phyloP scores from a whole-genome alignment of 1,140 invertebrate species.

The Rhopalosiphum maidis region DNA sequence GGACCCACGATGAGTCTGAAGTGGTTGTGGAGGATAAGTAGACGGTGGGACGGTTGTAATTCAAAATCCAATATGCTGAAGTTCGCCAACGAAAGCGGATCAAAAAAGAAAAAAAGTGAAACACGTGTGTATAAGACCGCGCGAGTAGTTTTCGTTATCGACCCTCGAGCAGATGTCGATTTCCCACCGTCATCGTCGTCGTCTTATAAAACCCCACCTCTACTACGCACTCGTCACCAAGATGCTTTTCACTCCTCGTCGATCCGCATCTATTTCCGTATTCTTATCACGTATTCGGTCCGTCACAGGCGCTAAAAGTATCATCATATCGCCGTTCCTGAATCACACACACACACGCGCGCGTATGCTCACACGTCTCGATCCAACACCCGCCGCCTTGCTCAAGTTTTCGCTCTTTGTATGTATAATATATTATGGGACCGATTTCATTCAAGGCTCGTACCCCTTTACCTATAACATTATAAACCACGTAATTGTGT shows the following conservation, averaged over 20 bases:
- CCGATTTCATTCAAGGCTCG: conserved; percentile 34
- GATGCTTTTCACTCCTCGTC: neutral
- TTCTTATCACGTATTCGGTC: conserved; percentile 44
- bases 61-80: neutral
- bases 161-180: conserved; percentile 47
- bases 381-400: neutral
- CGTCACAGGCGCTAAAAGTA: conserved; percentile 51
- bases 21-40: too few relatives aligned
- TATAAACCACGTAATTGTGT: conserved; percentile 23
- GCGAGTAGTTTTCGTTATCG: conserved; percentile 28
- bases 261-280: neutral
- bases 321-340: conserved; percentile 20
- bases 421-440: conserved; percentile 38
- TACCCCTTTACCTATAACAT: neutral
- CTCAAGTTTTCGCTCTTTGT: conserved; percentile 25
- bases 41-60: neutral
- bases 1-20: neutral
- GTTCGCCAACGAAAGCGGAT: conserved; percentile 30
- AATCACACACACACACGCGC: neutral
- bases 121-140: conserved; percentile 9
- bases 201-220: neutral
- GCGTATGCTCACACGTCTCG: neutral
- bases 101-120: conserved; percentile 6
- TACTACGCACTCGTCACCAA: neutral
- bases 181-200: conserved; percentile 30